A percentile compares a stretch with the other conserved stretches of the same genome.
Evolutionary conservation across 2,797 vertebrate genomes (phyloP).

Genomic region (Periparus ater): DNA sequence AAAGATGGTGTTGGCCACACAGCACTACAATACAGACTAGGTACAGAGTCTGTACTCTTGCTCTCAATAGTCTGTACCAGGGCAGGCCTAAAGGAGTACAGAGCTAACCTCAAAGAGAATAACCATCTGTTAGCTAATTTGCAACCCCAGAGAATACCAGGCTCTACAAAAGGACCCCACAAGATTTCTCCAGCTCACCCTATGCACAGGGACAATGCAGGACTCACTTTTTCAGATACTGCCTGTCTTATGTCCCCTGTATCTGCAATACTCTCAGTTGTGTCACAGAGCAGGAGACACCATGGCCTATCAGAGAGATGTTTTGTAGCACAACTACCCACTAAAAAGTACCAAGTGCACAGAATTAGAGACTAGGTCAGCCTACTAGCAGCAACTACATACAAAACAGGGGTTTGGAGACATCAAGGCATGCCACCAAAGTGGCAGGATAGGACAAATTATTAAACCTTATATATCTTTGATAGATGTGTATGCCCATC

Average conservation of each 20-base stretch:
- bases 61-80: background rate
- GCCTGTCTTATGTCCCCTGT: background rate
- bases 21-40: background rate
- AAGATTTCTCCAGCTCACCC: background rate
- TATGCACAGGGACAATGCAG: background rate
- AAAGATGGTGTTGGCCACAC: background rate
- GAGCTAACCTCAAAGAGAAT: background rate
- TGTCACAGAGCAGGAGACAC: background rate
- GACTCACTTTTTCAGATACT: background rate
- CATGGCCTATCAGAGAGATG: background rate
- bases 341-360: background rate
- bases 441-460: background rate
- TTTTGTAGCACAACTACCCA: background rate
- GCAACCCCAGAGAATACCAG: background rate
- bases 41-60: background rate
- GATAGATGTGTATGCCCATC: background rate
- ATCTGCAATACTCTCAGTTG: background rate
- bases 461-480: background rate
- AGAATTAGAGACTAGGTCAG: background rate
- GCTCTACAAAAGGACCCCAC: background rate
- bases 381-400: background rate
- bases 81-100: background rate
- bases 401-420: background rate
- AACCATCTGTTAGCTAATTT: background rate
- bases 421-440: background rate